phyloP scores from a whole-genome alignment of 2,888 invertebrate genomes.

The Cryptus armator region DNA sequence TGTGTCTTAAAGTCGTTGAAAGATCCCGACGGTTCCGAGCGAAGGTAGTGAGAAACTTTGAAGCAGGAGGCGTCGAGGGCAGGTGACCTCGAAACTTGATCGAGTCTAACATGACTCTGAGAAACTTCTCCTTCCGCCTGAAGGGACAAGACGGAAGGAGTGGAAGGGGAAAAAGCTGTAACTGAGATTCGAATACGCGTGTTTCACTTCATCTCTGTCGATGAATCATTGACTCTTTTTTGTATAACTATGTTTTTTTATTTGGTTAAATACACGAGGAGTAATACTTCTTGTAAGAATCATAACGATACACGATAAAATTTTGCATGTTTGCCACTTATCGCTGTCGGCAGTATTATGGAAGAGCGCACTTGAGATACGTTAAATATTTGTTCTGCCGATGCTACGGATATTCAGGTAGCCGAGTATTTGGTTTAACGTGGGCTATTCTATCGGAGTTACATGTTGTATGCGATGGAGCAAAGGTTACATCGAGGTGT shows the following conservation, averaged over 20 bases:
- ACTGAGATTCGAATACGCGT: not conserved
- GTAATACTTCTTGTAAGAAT: not conserved
- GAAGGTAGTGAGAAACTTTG: conserved; percentile 48
- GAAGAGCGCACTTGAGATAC: conserved; percentile 73
- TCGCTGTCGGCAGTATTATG: conserved; percentile 44
- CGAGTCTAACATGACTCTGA: conserved; percentile 41
- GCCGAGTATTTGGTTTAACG: conserved; percentile 72
- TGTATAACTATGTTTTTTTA: too few species aligned
- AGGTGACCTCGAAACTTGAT: conserved; percentile 60
- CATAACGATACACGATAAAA: not conserved
- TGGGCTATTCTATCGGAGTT: conserved; percentile 48
- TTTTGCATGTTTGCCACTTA: conserved; percentile 30
- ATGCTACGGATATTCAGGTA: conserved; percentile 33
- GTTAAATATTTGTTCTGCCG: conserved; percentile 80
- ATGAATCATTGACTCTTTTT: not conserved
- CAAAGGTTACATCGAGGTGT: conserved; percentile 55
- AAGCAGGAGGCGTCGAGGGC: conserved; percentile 48
- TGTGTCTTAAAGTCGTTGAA: conserved; percentile 41
- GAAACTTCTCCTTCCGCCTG: conserved; percentile 42
- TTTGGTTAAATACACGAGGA: too few species aligned
- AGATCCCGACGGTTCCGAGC: conserved; percentile 3
- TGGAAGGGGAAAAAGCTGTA: not conserved
- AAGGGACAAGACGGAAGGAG: conserved; percentile 10
- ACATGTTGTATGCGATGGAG: conserved; percentile 45
- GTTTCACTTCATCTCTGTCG: not conserved